Conservation (phyloP, 1,140 invertebrate genomes). For the Andrena cerasifolii region DNA sequence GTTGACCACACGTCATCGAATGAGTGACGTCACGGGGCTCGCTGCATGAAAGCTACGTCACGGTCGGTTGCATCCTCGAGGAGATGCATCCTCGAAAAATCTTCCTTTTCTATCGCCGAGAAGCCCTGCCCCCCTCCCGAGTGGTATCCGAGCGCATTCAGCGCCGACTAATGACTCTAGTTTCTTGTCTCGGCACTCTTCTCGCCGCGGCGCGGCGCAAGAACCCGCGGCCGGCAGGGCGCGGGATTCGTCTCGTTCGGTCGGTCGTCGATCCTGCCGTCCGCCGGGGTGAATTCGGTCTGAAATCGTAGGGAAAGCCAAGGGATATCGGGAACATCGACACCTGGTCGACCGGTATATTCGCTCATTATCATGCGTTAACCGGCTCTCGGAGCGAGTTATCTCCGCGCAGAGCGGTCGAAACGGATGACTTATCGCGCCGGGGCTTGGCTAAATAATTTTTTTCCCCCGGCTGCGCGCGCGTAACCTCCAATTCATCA, state of each 20-base stretch:
- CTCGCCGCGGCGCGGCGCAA: not conserved
- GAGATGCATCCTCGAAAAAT: conserved; percentile 64
- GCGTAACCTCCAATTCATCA: conserved; percentile 62
- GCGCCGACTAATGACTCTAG: not conserved
- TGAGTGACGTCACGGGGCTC: conserved; percentile 79
- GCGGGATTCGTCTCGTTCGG: too few relatives aligned
- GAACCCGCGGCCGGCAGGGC: not conserved
- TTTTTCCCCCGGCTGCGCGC: not conserved
- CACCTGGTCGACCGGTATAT: not conserved
- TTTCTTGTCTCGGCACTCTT: not conserved
- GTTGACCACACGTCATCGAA: conserved; percentile 83
- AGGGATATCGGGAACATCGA: not conserved
- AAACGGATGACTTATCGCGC: conserved; percentile 49
- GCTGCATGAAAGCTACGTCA: conserved; percentile 76
- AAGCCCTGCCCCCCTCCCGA: not conserved
- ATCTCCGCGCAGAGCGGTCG: conserved; percentile 15
- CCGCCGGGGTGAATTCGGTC: too few relatives aligned
- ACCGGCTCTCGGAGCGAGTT: not conserved
- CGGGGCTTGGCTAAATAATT: conserved; percentile 31
- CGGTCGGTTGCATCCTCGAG: conserved; percentile 73
- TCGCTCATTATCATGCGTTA: conserved; percentile 20
- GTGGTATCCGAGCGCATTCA: not conserved
- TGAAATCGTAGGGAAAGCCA: too few relatives aligned
- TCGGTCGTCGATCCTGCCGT: too few relatives aligned
- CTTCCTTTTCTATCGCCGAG: conserved; percentile 10